Base-by-base conservation (phyloP, 2,113 vertebrate genomes). In the Equus quagga region DNA sequence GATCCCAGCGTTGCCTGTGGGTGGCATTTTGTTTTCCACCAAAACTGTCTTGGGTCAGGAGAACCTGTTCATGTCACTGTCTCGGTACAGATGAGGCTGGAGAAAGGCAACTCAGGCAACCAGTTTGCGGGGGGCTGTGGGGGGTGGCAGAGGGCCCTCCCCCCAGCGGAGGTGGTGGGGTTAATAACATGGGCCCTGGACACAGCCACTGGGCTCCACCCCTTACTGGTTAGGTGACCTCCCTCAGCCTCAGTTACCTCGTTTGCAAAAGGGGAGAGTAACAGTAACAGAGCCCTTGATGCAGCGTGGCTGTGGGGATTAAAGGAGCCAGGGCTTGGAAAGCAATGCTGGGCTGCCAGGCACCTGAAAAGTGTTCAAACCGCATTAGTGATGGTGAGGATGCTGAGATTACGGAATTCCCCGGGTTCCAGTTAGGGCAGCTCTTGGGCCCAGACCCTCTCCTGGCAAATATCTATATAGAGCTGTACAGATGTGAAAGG, bases 261-360 rank as follows among this genome's bases (percentile, higher is more conserved):
- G 13, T 72, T 76, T 96, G 49, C 91, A 96, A 85, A 76, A 76
- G 70, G 67, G 80, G 73, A 78, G 72, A 36, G 18, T 65, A 41
- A 65, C 28, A 72, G 7, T 78, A 87, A 60, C 6, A 18, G 36
- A 89, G 24, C 65, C 58, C 13, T 62, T 69, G 26, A 26, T 26
- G 8, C 0, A 54, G 89, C 41, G 10, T 62, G 92, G 36, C 54
- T 67, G 3, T 33, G 51, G n/a, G 19, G 9, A 17, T 49, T 70
- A 67, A 78, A 93, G 85, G 54, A 80, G 8, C 65, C 56, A 67
- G 76, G 67, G 21, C 67, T 84, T 78, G 31, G 76, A 76, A 79
- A 78, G 80, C 76, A 62, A 2, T 24, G 9, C 31, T 41, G 33
- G 41, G 36, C 36, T 17, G 10, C 33, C 65, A 64, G 49, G 73